Conservation (phyloP, 1,140 invertebrate genomes). For the Rhyacophila brunnea region DNA sequence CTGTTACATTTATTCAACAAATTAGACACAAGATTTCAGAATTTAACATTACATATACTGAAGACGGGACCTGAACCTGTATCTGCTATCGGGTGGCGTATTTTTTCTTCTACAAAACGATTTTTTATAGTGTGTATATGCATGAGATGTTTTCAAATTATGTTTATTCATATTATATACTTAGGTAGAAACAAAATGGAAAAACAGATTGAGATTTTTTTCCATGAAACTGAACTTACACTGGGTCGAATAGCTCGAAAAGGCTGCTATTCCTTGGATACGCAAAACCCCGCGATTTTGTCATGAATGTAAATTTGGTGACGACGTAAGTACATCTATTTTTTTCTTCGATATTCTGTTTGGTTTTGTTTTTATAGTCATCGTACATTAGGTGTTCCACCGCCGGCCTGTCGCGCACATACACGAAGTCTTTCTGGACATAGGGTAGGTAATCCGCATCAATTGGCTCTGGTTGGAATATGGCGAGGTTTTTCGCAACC, state of each 20-base stretch:
- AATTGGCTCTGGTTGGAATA: slow-evolving; percentile 38
- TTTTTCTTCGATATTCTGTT: slow-evolving; percentile 55
- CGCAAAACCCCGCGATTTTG: slow-evolving; percentile 65
- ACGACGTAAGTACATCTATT: slow-evolving; percentile 71
- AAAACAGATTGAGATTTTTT: no score
- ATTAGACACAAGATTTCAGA: no score
- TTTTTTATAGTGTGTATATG: no score
- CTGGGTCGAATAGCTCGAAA: slow-evolving; percentile 59
- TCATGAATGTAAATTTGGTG: slow-evolving; percentile 63
- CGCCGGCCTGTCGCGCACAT: slow-evolving; percentile 64
- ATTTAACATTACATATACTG: no score
- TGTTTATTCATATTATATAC: no score
- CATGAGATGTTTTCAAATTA: no score
- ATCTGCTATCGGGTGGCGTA: no score
- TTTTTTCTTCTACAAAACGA: no score
- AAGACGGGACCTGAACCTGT: no score
- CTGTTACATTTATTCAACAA: no score
- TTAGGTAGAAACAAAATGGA: no score
- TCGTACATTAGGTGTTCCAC: slow-evolving; percentile 65
- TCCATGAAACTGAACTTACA: slow-evolving; percentile 60
- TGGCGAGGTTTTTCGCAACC: slow-evolving; percentile 42
- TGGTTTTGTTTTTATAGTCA: slow-evolving; percentile 65
- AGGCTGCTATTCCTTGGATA: slow-evolving; percentile 63
- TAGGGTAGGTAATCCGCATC: slow-evolving; percentile 50
- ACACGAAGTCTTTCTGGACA: slow-evolving; percentile 57